Percentiles rank a stretch among this genome's conserved stretches.
Evolutionary conservation across 2,797 vertebrate genomes (phyloP).

Genomic region (Prunella strophiata): DNA sequence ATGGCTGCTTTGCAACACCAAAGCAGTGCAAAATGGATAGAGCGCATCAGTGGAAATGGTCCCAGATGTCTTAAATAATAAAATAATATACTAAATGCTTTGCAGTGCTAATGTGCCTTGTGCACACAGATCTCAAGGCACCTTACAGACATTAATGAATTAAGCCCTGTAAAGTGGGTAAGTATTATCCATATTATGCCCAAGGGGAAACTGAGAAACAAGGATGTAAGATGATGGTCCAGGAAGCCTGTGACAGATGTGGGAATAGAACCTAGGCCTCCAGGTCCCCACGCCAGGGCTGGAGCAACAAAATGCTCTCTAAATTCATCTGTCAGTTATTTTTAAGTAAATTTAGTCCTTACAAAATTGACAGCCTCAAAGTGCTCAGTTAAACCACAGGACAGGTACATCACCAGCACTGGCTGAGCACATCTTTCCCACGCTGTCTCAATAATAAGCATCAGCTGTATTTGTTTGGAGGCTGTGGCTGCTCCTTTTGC

Average conservation of each 20-base stretch:
- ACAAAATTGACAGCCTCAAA: conserved; percentile 40
- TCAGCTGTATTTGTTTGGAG: neutral
- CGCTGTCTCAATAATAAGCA: neutral
- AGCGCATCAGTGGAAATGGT: conserved; percentile 62
- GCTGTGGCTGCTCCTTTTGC: neutral
- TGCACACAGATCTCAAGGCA: conserved; percentile 61
- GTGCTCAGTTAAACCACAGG: neutral
- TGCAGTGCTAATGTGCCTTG: conserved; percentile 61
- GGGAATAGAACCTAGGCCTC: conserved; percentile 45
- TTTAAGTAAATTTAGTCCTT: conserved; percentile 30
- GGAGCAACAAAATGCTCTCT: conserved; percentile 14
- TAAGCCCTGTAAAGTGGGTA: conserved; percentile 62
- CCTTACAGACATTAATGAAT: conserved; percentile 70
- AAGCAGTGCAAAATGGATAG: conserved; percentile 61
- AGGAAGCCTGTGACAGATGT: conserved; percentile 45
- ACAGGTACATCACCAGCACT: neutral
- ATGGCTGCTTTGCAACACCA: conserved; percentile 59
- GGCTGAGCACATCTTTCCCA: neutral
- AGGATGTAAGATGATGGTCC: conserved; percentile 65
- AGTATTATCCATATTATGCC: conserved; percentile 66
- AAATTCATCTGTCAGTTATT: conserved; percentile 42
- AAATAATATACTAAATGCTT: conserved; percentile 72
- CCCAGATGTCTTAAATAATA: conserved; percentile 72
- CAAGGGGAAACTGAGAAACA: conserved; percentile 61
- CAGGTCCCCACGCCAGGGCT: neutral